Conservation (phyloP, 1,140 invertebrate genomes). For the Penaeus indicus region DNA sequence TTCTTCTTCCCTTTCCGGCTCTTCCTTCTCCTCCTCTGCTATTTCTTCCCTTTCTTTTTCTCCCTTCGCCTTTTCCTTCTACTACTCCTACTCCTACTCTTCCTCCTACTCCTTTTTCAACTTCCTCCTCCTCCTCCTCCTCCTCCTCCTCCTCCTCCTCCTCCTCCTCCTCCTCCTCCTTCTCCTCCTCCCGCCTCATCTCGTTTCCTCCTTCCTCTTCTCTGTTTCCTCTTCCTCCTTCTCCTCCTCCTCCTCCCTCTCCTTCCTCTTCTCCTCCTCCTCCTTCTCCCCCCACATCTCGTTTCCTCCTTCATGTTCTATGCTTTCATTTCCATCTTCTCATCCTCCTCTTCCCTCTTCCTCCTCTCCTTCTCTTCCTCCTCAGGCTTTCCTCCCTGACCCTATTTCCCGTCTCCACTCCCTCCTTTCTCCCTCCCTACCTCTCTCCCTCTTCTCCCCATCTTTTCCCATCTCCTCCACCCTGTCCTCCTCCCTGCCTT, state of each 20-base stretch:
- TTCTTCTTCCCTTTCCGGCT: background rate
- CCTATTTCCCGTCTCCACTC: background rate
- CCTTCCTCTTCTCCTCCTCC: background rate
- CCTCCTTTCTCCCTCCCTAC: background rate
- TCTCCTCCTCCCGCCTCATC: background rate
- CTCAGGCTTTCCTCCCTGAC: too few relatives aligned
- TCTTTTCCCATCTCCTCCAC: background rate
- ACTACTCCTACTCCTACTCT: too few relatives aligned
- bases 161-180: too few relatives aligned
- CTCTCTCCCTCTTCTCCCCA: background rate
- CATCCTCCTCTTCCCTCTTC: background rate
- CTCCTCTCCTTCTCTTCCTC: background rate
- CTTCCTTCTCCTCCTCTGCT: background rate
- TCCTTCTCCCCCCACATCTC: background rate
- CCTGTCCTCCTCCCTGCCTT: background rate
- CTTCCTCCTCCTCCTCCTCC: background rate
- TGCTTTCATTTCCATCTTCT: background rate
- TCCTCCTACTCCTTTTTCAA: background rate
- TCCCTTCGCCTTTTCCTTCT: background rate
- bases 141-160: background rate
- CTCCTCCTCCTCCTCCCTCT: too few relatives aligned
- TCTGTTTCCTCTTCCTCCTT: background rate
- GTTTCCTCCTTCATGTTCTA: background rate
- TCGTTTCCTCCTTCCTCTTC: background rate
- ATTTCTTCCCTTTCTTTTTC: background rate